These are phyloP conservation scores for Eumacrocentrus americanus DNA, from an alignment of 2,888 invertebrate genomes.

Conservation along the genomic window DNA sequence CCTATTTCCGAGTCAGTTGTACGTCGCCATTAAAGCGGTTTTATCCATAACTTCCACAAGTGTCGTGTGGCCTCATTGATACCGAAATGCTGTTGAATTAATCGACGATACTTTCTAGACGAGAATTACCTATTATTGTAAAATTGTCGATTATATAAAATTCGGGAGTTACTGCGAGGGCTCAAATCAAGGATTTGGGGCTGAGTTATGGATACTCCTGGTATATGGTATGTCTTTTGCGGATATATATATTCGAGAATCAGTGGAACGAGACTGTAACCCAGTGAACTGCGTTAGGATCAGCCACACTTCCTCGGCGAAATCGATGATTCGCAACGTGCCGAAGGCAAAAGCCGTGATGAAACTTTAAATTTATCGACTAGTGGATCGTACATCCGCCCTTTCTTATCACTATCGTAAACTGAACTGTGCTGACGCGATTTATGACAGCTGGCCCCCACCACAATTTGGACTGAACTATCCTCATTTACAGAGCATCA, in stretches of 20 bases:
- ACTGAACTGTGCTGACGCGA: conserved; percentile 5
- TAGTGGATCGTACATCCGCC: conserved; percentile 5
- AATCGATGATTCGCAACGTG: conserved; percentile 6
- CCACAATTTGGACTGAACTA: conserved; percentile 35
- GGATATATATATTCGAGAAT: too few species aligned
- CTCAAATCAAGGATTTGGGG: too few species aligned
- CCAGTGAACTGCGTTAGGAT: not conserved
- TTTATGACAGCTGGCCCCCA: conserved; percentile 33
- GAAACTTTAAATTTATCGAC: conserved; percentile 26
- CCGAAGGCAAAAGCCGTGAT: conserved; percentile 14
- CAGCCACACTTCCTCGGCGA: not conserved
- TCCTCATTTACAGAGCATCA: not conserved
- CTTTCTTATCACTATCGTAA: conserved; percentile 1
- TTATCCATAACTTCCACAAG: conserved; percentile 2
- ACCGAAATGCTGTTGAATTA: conserved; percentile 1
- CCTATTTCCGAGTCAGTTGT: conserved; percentile 7
- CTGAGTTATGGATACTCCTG: too few species aligned
- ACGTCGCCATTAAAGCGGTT: conserved; percentile 7
- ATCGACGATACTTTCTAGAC: not conserved
- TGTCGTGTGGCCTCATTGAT: not conserved
- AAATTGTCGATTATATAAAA: too few species aligned
- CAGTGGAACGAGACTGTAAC: not conserved
- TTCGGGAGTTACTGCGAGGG: too few species aligned
- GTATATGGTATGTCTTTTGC: too few species aligned
- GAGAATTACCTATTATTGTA: too few species aligned